phyloP scores from a whole-genome alignment of 2,113 vertebrate genomes.

The Pelecanus crispus region DNA sequence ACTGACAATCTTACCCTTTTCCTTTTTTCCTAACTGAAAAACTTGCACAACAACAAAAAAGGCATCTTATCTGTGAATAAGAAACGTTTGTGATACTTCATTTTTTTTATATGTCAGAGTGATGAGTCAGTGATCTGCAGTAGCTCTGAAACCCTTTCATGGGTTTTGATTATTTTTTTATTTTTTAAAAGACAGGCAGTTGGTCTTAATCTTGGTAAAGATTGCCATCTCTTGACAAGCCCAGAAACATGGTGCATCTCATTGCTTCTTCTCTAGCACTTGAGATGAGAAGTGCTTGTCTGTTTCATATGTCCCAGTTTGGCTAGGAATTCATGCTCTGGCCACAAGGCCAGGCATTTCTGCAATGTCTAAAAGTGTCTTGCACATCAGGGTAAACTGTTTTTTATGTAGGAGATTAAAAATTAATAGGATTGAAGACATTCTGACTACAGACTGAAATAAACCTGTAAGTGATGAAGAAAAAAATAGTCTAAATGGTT shows the following conservation, averaged over 20 bases:
- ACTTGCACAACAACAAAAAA: neutral
- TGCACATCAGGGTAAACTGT: neutral
- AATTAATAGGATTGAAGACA: neutral
- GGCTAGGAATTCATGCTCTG: neutral
- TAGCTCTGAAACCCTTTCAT: neutral
- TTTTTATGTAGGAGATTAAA: neutral
- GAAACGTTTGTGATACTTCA: neutral
- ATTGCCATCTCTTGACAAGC: neutral
- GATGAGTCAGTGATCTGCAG: neutral
- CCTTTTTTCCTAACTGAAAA: neutral
- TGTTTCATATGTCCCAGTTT: neutral
- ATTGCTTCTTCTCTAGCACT: neutral
- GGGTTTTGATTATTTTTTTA: neutral
- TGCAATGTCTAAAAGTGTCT: neutral
- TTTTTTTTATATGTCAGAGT: neutral
- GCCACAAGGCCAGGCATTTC: neutral
- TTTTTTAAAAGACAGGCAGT: neutral
- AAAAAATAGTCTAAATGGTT: neutral
- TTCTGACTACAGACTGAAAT: neutral
- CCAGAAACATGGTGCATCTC: neutral
- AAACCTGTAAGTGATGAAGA: neutral
- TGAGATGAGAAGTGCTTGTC: neutral
- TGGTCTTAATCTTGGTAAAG: neutral
- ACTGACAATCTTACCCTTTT: neutral
- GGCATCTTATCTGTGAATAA: neutral